Conservation (phyloP, 1,140 invertebrate genomes). For the Branchinecta lynchi region DNA sequence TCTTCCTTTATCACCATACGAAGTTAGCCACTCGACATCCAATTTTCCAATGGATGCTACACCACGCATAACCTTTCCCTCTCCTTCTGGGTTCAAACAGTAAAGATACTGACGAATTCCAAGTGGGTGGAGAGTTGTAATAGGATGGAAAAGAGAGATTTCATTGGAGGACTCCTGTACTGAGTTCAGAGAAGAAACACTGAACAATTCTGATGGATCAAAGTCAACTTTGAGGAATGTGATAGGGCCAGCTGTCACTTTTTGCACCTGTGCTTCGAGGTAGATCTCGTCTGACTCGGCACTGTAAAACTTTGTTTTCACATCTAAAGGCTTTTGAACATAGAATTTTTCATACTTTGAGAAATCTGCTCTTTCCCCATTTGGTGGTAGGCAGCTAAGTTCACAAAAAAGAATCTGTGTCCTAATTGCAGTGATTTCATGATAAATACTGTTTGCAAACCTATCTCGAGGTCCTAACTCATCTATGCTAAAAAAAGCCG, state of each 20-base stretch:
- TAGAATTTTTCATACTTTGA: slow-evolving; percentile 61
- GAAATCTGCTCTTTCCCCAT: slow-evolving; percentile 42
- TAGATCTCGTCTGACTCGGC: slow-evolving; percentile 94
- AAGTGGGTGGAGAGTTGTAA: slow-evolving; percentile 52
- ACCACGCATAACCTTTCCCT: slow-evolving; percentile 55
- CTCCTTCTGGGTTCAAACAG: slow-evolving; percentile 60
- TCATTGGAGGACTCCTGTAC: neutral
- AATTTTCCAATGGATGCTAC: slow-evolving; percentile 87
- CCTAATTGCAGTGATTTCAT: slow-evolving; percentile 96
- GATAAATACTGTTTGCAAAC: slow-evolving; percentile 84
- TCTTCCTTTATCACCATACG: slow-evolving; percentile 82
- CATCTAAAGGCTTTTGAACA: slow-evolving; percentile 92
- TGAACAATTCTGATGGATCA: slow-evolving; percentile 77
- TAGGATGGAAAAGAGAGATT: slow-evolving; percentile 66
- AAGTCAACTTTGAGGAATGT: slow-evolving; percentile 79
- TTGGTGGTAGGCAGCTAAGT: slow-evolving; percentile 65
- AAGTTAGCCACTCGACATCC: slow-evolving; percentile 93
- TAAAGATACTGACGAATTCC: slow-evolving; percentile 79
- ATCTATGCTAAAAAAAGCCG: neutral
- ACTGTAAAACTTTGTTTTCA: slow-evolving; percentile 97
- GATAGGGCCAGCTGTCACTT: slow-evolving; percentile 73
- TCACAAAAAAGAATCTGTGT: slow-evolving; percentile 94
- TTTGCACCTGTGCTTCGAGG: slow-evolving; percentile 90
- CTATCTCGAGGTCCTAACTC: slow-evolving; percentile 63
- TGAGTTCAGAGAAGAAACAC: slow-evolving; percentile 23